A percentile compares a stretch with the other conserved stretches of the same genome.
Conservation (phyloP, 2,797 vertebrate species). For the Melopsittacus undulatus region DNA sequence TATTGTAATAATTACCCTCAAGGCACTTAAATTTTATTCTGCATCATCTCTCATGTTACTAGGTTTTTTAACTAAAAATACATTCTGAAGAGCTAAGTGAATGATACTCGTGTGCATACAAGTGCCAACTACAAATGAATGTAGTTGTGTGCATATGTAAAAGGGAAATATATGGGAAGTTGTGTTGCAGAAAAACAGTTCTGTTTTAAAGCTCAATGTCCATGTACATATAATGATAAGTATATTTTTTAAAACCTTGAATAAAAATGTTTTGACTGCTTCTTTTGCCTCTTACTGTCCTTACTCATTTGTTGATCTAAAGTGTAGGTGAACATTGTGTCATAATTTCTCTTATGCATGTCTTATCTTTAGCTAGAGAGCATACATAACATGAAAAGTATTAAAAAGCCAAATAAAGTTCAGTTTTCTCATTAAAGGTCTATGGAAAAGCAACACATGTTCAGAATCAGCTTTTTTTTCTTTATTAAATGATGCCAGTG, state of each 20-base stretch:
- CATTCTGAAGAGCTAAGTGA: not conserved
- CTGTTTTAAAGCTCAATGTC: not conserved
- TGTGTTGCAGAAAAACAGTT: not conserved
- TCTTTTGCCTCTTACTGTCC: not conserved
- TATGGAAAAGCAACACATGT: not conserved
- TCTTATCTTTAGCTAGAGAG: not conserved
- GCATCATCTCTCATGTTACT: not conserved
- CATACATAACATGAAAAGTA: not conserved
- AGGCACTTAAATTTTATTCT: not conserved
- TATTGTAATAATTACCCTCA: not conserved
- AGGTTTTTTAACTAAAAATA: not conserved
- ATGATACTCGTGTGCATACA: not conserved
- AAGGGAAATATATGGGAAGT: not conserved
- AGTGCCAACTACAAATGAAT: not conserved
- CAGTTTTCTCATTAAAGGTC: not conserved
- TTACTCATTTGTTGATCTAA: not conserved
- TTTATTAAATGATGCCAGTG: not conserved
- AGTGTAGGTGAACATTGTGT: fast-evolving
- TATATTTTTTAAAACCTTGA: not conserved
- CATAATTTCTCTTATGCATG: not conserved
- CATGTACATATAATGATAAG: not conserved
- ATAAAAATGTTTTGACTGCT: not conserved
- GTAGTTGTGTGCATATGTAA: not conserved
- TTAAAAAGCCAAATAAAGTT: not conserved
- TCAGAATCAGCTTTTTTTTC: not conserved